A percentile compares a stretch with the other conserved stretches of the same genome.
Conservation (phyloP, 1,140 invertebrate genomes). For the Trissolcus basalis region DNA sequence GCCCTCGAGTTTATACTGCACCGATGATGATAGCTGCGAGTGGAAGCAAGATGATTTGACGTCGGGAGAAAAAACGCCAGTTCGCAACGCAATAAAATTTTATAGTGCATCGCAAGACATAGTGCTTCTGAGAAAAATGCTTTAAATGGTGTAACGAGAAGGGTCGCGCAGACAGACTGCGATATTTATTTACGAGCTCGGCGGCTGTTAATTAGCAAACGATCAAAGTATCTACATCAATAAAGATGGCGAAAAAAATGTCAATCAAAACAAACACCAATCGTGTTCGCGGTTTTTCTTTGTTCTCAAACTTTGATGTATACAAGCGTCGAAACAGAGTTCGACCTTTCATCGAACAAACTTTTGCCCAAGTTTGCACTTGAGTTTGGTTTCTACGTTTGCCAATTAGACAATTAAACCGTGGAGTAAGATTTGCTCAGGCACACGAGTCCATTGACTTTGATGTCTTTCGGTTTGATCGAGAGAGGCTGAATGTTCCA, state of each 20-base stretch:
- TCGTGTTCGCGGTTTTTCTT: no score
- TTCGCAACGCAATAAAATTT: conserved; percentile 35
- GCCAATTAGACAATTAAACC: conserved; percentile 25
- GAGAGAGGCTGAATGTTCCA: conserved; percentile 16
- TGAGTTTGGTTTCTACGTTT: not conserved
- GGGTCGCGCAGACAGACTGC: conserved; percentile 4
- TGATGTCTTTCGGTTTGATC: conserved; percentile 42
- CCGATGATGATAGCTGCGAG: conserved; percentile 27
- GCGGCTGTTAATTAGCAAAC: not conserved
- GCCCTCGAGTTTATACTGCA: conserved; percentile 16
- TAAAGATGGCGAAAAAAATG: no score
- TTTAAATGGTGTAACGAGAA: conserved; percentile 10
- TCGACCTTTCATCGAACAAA: not conserved
- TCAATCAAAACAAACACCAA: no score
- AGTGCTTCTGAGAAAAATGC: conserved; percentile 30
- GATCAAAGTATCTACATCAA: not conserved
- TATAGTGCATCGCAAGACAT: conserved; percentile 35
- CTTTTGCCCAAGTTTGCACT: not conserved
- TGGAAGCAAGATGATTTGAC: conserved; percentile 25
- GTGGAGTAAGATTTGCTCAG: conserved; percentile 21
- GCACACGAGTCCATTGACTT: conserved; percentile 34
- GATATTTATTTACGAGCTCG: not conserved
- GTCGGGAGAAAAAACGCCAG: conserved; percentile 10
- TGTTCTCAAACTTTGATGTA: not conserved
- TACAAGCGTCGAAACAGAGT: not conserved